Evolutionary conservation across 2,888 invertebrate species (phyloP).

Genomic region (Tridacna crocea): DNA sequence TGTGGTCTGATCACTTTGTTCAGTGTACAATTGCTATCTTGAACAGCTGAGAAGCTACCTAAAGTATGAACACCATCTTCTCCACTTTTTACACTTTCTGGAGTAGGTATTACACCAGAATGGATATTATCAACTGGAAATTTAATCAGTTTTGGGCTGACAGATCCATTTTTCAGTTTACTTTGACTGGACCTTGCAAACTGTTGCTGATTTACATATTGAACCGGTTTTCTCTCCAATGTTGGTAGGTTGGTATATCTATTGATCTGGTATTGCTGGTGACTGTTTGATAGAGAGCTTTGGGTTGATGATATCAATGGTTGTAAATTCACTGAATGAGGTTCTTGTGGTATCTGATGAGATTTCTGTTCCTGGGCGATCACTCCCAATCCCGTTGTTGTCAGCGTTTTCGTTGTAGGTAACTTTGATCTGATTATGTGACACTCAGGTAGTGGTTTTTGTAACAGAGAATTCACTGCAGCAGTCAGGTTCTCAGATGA

Average conservation of each 20-base stretch:
- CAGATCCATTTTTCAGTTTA: neutral
- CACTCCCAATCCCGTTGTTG: neutral
- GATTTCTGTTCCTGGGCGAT: neutral
- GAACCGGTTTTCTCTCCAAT: too few relatives aligned
- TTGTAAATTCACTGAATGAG: constrained; percentile 7
- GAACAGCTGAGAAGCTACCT: too few relatives aligned
- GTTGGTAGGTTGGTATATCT: too few relatives aligned
- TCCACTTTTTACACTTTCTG: neutral
- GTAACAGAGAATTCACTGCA: constrained; percentile 53
- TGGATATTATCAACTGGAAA: constrained; percentile 42
- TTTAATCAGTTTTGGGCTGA: constrained; percentile 9
- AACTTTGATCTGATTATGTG: neutral
- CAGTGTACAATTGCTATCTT: too few relatives aligned
- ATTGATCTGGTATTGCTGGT: too few relatives aligned
- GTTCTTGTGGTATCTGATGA: neutral
- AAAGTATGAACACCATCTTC: neutral
- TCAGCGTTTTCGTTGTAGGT: neutral
- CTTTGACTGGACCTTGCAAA: neutral
- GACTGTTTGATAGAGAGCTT: neutral
- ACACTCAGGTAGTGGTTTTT: constrained; percentile 51
- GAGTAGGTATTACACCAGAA: neutral
- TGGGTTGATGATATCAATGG: constrained; percentile 1
- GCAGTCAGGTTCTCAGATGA: constrained; percentile 53
- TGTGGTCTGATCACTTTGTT: too few relatives aligned
- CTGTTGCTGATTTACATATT: neutral